Base-by-base conservation (phyloP, 2,113 vertebrate species). In the Petroica traversi region DNA sequence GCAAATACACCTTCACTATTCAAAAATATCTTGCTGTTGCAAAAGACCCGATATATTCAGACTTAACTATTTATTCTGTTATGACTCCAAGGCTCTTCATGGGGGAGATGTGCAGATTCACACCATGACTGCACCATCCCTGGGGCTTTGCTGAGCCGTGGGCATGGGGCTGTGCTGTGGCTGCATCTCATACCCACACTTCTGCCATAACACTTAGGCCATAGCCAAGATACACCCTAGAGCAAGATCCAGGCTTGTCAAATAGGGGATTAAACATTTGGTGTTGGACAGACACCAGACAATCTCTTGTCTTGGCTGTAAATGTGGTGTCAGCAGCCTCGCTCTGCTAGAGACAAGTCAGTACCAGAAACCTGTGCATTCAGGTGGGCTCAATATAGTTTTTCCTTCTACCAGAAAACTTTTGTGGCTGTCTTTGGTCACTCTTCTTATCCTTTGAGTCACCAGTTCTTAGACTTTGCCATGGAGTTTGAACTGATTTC, bases 71-170 rank as follows among this genome's bases (percentile, higher is more conserved):
- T 64, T 81, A 19, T 17, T 24, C 49, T 31, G 6, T 17, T 38
- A 28, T 1, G 0, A 36, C 34, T 85, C 48, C 38, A 38, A 66
- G 38, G 24, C 11, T 61, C 12, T 45, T 71, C 12, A 7, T 29
- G 29, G 29, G 46, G 33, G 23, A 55, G 63, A 23, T 16, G 23
- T 48, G 43, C 25, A 31, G 45, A 26, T 58, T 49, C 12, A 11
- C 25, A 8, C 17, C 7, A 0, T 1, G 6, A 6, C 6, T 45
- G 34, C 33, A 7, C 23, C 16, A 4, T 45, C 43, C 22, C 6
- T 40, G 63, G 20, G 0, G 1, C 58, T 34, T 84, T 0, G 0
- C 13, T 77, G 51, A 57, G 19, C 49, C 3, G 6, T 0, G 0
- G 25, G n/a, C 12, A 28, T 3, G 2, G 74, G 48, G 46, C 49